Conservation (phyloP, 2,113 vertebrate species). For the Ornithorhynchus anatinus region DNA sequence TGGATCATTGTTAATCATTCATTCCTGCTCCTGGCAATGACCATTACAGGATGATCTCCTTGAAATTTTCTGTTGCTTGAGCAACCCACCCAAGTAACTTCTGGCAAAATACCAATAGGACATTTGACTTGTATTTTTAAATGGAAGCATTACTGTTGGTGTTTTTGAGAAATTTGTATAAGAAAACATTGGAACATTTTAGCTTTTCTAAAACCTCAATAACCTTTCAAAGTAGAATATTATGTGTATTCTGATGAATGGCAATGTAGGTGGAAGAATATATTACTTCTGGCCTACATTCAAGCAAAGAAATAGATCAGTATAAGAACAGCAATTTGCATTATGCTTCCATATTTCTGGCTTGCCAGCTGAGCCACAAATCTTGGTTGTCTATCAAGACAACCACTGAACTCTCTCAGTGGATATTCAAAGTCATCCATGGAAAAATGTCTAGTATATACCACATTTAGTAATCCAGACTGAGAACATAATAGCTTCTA, state of each 20-base stretch:
- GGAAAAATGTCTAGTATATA: background rate
- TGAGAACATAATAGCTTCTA: background rate
- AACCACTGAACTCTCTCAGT: background rate
- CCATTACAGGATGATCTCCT: conserved; percentile 1
- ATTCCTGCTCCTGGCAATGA: conserved; percentile 27
- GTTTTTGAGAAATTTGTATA: conserved; percentile 17
- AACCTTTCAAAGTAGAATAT: background rate
- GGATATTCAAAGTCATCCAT: background rate
- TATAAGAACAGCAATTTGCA: conserved; percentile 8
- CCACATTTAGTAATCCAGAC: background rate
- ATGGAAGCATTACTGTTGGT: background rate
- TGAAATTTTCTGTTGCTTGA: conserved; percentile 22
- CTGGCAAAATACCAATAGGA: background rate
- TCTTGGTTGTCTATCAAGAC: background rate
- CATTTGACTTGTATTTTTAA: conserved; percentile 18
- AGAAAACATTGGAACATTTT: conserved; percentile 1
- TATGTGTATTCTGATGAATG: background rate
- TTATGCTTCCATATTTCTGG: background rate
- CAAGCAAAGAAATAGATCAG: background rate
- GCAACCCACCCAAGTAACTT: background rate
- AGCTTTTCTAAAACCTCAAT: conserved; percentile 4
- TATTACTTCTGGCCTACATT: conserved; percentile 14
- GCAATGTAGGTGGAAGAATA: background rate
- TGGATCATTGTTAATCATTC: conserved; percentile 4
- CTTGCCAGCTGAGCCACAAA: background rate